Evolutionary conservation across 2,888 invertebrate species (phyloP), one percentile per base, ranked within the genome.

Genomic region (Allophyes oxyacanthae): DNA sequence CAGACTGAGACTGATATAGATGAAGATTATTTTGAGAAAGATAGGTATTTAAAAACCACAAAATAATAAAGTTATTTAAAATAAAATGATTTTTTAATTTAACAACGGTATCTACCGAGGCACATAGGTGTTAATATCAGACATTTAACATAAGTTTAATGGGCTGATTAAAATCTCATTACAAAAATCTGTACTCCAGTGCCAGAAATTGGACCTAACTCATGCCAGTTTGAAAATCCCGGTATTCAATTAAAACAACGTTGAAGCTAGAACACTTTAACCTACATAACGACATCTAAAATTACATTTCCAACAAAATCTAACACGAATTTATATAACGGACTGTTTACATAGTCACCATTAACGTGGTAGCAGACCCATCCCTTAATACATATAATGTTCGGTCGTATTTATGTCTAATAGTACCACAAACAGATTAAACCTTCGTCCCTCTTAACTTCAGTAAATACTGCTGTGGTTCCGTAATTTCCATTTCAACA

Each of bases 391-490:
- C 68, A 62, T 72, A 72, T 73, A 76, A 76, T 74, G 61, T 72
- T 68, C 33, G 63, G 59, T 55, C 57, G 65, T 78, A 72, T 77
- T 78, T 72, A 74, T 72, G 67, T 62, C 54, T 77, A 71, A 72
- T 75, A 74, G 64, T 62, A 68, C 77, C 74, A 60, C 75, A 75
- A 77, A 77, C 75, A 67, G 79, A 77, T 76, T 73, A 72, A 77
- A 75, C 75, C 73, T 77, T 79, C 73, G 69, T 65, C 76, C 73
- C 75, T 74, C 65, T 69, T 64, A 75, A 79, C 77, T 75, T 75
- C 55, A 67, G 75, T 73, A 77, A 76, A 77, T 72, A 74, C 75
- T 65, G 64, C 28, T 28, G 78, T 60, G 75, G 77, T 75, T 74
- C 63, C 44, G 64, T 67, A 73, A 78, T 75, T 75, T 76, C 63